Evolutionary conservation across 2,888 invertebrate species (phyloP).

Genomic region (Hipparchia semele): DNA sequence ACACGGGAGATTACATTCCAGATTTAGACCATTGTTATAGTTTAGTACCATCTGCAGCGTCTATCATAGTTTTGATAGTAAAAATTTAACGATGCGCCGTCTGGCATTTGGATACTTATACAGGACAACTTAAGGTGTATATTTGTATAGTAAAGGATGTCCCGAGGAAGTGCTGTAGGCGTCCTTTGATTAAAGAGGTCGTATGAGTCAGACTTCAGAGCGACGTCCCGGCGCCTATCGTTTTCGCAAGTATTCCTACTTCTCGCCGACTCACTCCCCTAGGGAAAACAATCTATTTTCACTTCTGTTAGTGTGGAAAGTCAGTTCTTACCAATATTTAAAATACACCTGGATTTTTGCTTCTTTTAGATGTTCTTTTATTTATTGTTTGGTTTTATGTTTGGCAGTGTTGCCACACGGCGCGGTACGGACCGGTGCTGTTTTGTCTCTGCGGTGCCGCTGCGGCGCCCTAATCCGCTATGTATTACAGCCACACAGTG

Average conservation of each 20-base stretch:
- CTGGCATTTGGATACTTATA: conserved; percentile 16
- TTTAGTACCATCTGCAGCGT: conserved; percentile 39
- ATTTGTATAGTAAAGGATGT: conserved; percentile 44
- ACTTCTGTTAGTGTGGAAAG: conserved; percentile 40
- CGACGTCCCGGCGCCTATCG: conserved; percentile 69
- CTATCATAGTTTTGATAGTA: conserved; percentile 34
- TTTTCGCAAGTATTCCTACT: conserved; percentile 51
- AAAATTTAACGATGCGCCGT: neutral
- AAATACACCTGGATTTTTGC: conserved; percentile 6
- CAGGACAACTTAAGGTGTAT: conserved; percentile 40
- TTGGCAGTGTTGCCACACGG: neutral
- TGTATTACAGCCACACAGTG: too few species aligned
- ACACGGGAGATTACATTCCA: conserved; percentile 36
- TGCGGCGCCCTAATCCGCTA: too few species aligned
- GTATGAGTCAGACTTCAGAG: conserved; percentile 60
- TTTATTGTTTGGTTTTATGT: neutral
- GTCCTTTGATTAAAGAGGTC: conserved; percentile 63
- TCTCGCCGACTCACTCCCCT: conserved; percentile 49
- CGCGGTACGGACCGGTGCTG: too few species aligned
- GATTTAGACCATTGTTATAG: conserved; percentile 42
- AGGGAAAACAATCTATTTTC: conserved; percentile 58
- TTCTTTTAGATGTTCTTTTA: conserved; percentile 4
- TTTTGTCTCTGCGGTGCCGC: too few species aligned
- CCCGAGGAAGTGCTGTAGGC: conserved; percentile 48
- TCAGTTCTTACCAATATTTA: conserved; percentile 17